A percentile compares a stretch with the other conserved stretches of the same genome.
Evolutionary conservation across 2,888 invertebrate genomes (phyloP).

Genomic region (Heterodera filipjevi): DNA sequence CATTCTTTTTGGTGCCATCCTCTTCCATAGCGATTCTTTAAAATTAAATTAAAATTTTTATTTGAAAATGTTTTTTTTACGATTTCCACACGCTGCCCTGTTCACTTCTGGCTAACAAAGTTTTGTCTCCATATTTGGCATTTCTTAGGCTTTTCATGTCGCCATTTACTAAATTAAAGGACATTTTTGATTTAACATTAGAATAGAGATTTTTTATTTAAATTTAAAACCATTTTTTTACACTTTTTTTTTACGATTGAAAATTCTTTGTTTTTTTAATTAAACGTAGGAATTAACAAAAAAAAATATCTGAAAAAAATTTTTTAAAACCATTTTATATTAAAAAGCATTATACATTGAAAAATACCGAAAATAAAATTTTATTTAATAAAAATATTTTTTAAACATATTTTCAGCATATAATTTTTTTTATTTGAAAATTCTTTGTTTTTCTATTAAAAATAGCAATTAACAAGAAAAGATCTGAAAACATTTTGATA

Average conservation of each 20-base stretch:
- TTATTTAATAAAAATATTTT: too few species aligned
- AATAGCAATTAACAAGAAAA: too few species aligned
- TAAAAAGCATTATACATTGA: too few species aligned
- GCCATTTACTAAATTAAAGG: slow-evolving; percentile 11
- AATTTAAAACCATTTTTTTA: background rate
- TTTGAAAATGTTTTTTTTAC: slow-evolving; percentile 8
- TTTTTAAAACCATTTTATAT: too few species aligned
- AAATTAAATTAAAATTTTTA: background rate
- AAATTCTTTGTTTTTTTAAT: background rate
- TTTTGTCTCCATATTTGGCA: slow-evolving; percentile 4
- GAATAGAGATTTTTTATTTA: background rate
- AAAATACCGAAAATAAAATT: too few species aligned
- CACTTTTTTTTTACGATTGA: too few species aligned
- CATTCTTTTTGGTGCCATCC: slow-evolving; percentile 20
- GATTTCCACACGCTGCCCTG: slow-evolving; percentile 29
- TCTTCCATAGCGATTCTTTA: slow-evolving; percentile 17
- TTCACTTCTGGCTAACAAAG: slow-evolving; percentile 17
- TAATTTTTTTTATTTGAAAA: too few species aligned
- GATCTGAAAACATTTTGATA: too few species aligned
- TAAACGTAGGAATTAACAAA: too few species aligned
- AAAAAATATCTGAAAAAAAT: too few species aligned
- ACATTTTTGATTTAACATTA: background rate
- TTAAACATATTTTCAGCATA: too few species aligned
- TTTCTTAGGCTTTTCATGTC: slow-evolving; percentile 23
- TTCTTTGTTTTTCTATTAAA: too few species aligned